Evolutionary conservation across 2,888 invertebrate species (phyloP).

Genomic region (Arctia plantaginis): DNA sequence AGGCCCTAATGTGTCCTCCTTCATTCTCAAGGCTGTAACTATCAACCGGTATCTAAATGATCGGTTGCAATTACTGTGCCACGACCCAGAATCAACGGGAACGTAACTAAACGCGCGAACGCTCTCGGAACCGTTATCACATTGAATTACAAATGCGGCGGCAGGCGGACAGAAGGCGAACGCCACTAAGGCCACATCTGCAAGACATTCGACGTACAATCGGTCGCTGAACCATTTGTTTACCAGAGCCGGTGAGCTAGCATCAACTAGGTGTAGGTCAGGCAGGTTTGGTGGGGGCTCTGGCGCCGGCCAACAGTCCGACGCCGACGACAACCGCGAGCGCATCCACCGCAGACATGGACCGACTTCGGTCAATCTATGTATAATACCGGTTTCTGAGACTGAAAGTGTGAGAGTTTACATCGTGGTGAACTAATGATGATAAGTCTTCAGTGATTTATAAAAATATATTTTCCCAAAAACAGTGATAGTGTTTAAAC

Average conservation of each 20-base stretch:
- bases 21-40: conserved; percentile 38
- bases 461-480: conserved; percentile 43
- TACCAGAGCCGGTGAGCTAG: conserved; percentile 76
- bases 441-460: conserved; percentile 69
- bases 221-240: conserved; percentile 86
- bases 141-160: conserved; percentile 80
- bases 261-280: conserved; percentile 80
- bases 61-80: conserved; percentile 65
- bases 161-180: conserved; percentile 61
- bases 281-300: conserved; percentile 71
- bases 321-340: conserved; percentile 71
- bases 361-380: conserved; percentile 60
- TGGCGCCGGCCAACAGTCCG: conserved; percentile 68
- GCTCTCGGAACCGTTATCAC: conserved; percentile 80
- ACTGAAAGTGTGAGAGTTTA: conserved; percentile 73
- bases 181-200: conserved; percentile 62
- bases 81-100: conserved; percentile 73
- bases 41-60: conserved; percentile 53
- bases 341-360: conserved; percentile 74
- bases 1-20: conserved; percentile 27
- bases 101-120: conserved; percentile 71
- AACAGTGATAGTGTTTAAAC: conserved; percentile 71
- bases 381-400: conserved; percentile 59
- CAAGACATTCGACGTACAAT: conserved; percentile 71
- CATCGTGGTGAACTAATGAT: conserved; percentile 73